phyloP scores from a whole-genome alignment of 2,113 vertebrate species.

The Stictonetta naevosa region DNA sequence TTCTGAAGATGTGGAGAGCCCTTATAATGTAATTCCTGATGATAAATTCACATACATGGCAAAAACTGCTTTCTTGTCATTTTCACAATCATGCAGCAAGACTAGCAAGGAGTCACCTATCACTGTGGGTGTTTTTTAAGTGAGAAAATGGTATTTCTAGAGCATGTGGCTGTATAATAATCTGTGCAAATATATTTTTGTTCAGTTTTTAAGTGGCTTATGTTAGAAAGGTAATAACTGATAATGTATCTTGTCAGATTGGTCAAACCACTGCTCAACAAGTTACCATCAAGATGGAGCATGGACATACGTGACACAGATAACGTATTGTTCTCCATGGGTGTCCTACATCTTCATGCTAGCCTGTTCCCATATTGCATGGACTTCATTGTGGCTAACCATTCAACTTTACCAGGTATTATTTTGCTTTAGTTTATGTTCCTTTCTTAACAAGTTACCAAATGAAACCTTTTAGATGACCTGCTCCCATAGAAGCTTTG shows the following conservation, averaged over 20 bases:
- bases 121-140: background rate
- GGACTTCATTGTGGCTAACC: conserved; percentile 80
- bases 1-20: background rate
- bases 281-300: conserved; percentile 79
- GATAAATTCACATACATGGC: background rate
- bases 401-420: conserved; percentile 93
- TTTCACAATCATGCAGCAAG: background rate
- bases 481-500: background rate
- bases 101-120: background rate
- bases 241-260: conserved; percentile 78
- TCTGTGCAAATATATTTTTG: background rate
- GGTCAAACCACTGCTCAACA: conserved; percentile 82
- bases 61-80: background rate
- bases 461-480: background rate
- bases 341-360: conserved; percentile 83
- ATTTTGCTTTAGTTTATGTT: background rate
- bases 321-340: conserved; percentile 89
- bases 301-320: conserved; percentile 78
- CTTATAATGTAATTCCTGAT: background rate
- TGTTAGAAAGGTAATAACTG: background rate
- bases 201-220: background rate
- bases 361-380: conserved; percentile 82
- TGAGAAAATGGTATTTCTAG: background rate
- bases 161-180: background rate
- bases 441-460: background rate